Evolutionary conservation across 2,888 invertebrate species (phyloP).

Genomic region (Aporophyla nigra): DNA sequence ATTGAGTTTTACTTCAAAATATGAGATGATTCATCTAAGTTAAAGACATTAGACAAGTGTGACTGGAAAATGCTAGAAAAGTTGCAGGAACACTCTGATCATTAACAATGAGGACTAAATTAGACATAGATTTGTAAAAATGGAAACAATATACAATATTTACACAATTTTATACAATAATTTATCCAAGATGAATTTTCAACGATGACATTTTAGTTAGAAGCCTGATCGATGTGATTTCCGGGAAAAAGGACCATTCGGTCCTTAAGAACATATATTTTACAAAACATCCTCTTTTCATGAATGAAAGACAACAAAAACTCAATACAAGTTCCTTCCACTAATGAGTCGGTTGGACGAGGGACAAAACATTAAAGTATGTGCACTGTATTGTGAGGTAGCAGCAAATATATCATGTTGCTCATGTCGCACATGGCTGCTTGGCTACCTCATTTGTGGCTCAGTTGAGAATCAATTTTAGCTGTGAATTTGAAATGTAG

Average conservation of each 20-base stretch:
- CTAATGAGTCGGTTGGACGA: slow-evolving; percentile 41
- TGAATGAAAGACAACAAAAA: slow-evolving; percentile 53
- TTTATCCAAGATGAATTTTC: slow-evolving; percentile 2
- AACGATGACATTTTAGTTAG: not conserved
- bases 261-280: slow-evolving; percentile 19
- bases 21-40: no score
- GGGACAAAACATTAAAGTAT: slow-evolving; percentile 34
- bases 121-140: not conserved
- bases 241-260: slow-evolving; percentile 17
- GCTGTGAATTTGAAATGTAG: not conserved
- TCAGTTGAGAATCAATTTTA: not conserved
- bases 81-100: not conserved
- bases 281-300: slow-evolving; percentile 35
- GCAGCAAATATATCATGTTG: slow-evolving; percentile 3
- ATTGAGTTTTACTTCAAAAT: not conserved
- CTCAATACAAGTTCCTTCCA: slow-evolving; percentile 26
- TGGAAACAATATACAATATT: not conserved
- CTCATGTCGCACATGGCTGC: not conserved
- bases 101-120: not conserved
- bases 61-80: not conserved
- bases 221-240: slow-evolving; percentile 3
- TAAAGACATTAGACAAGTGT: not conserved
- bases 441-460: not conserved
- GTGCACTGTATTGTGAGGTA: slow-evolving; percentile 17
- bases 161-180: no score